Evolutionary conservation across 2,888 invertebrate genomes (phyloP), one percentile per base, ranked within the genome.

Genomic region (Zygaena filipendulae): DNA sequence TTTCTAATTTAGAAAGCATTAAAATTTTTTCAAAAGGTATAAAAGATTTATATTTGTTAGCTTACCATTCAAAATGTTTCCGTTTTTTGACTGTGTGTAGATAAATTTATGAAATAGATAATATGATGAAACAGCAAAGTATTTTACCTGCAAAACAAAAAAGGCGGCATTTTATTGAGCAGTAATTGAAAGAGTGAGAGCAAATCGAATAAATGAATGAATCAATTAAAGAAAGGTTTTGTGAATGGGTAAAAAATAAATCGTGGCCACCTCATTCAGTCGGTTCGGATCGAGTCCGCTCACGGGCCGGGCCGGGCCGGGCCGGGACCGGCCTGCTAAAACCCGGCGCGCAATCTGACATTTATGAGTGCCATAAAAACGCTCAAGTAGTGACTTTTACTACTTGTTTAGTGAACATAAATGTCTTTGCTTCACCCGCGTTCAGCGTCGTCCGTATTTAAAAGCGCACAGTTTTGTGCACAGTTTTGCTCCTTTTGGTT

Each of bases 401-500:
- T 81, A 80, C 81, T 81, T 81, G 81, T 81, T 81, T 81, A 81
- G 81, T 77, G 80, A 75, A 80, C 81, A 81, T 81, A 80, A 81
- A 81, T 79, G 81, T 81, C 81, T 80, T 75, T 75, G 75, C 75
- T 69, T 77, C 75, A 58, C 74, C 68, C 75, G 68, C 62, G 70
- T 61, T 68, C 64, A 66, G 67, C 71, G 66, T 75, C 74, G 67
- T 56, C 69, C 75, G 75, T 77, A 79, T 79, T 79, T 77, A 79
- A 77, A 79, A 77, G 75, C 74, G 68, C 69, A 69, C 67, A 66
- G 70, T 77, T 72, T 75, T 70, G 71, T 71, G 68, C 63, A 57
- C 58, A 59, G 67, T 67, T 74, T 64, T 72, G 61, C 58, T 72
- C 66, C 60, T 70, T 71, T 74, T 71, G 54, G 59, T 52, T 53